A percentile compares a stretch with the other conserved stretches of the same genome.
These are phyloP conservation scores for Penaeus vannamei DNA, from an alignment of 1,140 invertebrate species.

Conservation along the genomic window DNA sequence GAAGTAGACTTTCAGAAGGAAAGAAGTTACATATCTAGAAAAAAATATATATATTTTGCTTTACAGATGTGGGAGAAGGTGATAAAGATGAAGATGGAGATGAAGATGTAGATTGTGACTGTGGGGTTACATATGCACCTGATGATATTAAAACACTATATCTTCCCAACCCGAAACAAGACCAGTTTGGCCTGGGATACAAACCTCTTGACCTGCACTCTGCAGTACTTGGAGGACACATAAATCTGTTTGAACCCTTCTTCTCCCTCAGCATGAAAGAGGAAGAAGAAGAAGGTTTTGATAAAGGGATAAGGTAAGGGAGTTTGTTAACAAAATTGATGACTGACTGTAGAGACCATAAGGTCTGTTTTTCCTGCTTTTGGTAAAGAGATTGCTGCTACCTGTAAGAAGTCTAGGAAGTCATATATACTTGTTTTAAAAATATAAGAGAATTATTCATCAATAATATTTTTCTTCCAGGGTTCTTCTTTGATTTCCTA, in stretches of 20 bases:
- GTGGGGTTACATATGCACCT: constrained; percentile 82
- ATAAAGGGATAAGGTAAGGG: constrained; percentile 83
- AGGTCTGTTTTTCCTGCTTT: too few relatives aligned
- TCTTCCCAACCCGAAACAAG: constrained; percentile 80
- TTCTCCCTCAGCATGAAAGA: constrained; percentile 74
- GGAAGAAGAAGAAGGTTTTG: constrained; percentile 80
- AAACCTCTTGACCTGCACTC: constrained; percentile 81
- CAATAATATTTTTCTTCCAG: too few relatives aligned
- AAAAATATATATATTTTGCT: constrained; percentile 68
- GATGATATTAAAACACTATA: constrained; percentile 83
- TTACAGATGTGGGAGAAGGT: constrained; percentile 67
- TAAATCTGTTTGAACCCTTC: constrained; percentile 71
- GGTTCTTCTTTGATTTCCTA: too few relatives aligned
- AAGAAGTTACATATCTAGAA: too few relatives aligned
- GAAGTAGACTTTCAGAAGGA: too few relatives aligned
- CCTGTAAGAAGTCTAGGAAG: too few relatives aligned
- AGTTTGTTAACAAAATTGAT: neutral
- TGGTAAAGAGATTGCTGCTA: too few relatives aligned
- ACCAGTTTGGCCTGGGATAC: constrained; percentile 92
- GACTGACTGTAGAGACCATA: neutral
- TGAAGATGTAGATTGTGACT: constrained; percentile 74
- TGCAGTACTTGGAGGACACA: constrained; percentile 74
- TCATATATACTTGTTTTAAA: too few relatives aligned
- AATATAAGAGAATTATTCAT: too few relatives aligned
- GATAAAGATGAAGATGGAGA: constrained; percentile 53